phyloP scores from a whole-genome alignment of 2,888 invertebrate genomes.

The Stenoptilia bipunctidactyla region DNA sequence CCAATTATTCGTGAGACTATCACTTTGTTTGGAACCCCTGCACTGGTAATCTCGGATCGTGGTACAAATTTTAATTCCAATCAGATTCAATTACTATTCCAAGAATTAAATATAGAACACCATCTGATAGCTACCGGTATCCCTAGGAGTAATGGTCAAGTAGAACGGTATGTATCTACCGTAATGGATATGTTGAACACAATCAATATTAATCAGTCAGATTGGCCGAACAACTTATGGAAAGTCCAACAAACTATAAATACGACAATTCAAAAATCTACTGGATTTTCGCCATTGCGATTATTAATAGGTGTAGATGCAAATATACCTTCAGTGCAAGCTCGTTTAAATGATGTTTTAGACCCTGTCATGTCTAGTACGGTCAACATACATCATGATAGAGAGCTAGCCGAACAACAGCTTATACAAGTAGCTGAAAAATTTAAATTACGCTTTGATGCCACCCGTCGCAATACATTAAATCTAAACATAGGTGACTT shows the following conservation, averaged over 20 bases:
- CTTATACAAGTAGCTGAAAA: neutral
- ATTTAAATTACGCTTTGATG: slow-evolving; percentile 2
- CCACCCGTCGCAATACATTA: neutral
- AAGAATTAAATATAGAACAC: slow-evolving; percentile 8
- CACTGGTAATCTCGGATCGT: slow-evolving; percentile 11
- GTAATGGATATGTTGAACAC: slow-evolving; percentile 12
- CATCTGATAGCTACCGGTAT: slow-evolving; percentile 15
- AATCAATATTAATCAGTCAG: slow-evolving; percentile 10
- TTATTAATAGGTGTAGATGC: slow-evolving; percentile 8
- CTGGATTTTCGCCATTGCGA: slow-evolving; percentile 8
- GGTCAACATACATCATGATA: slow-evolving; percentile 2
- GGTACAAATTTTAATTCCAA: slow-evolving; percentile 14
- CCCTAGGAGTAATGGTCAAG: slow-evolving; percentile 12
- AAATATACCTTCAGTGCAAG: slow-evolving; percentile 7
- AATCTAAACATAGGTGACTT: neutral
- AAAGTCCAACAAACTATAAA: slow-evolving; percentile 12
- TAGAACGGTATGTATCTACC: slow-evolving; percentile 13
- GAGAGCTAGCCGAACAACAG: slow-evolving; percentile 1
- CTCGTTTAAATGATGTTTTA: slow-evolving; percentile 4
- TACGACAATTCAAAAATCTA: slow-evolving; percentile 9
- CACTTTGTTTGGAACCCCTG: slow-evolving; percentile 12
- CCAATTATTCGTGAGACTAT: slow-evolving; percentile 16
- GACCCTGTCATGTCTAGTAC: neutral
- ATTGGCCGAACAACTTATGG: slow-evolving; percentile 15
- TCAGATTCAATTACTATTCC: slow-evolving; percentile 7